A percentile compares a stretch with the other conserved stretches of the same genome.
These are phyloP conservation scores for Pseudoips prasinana DNA, from an alignment of 2,888 invertebrate genomes.

Conservation along the genomic window DNA sequence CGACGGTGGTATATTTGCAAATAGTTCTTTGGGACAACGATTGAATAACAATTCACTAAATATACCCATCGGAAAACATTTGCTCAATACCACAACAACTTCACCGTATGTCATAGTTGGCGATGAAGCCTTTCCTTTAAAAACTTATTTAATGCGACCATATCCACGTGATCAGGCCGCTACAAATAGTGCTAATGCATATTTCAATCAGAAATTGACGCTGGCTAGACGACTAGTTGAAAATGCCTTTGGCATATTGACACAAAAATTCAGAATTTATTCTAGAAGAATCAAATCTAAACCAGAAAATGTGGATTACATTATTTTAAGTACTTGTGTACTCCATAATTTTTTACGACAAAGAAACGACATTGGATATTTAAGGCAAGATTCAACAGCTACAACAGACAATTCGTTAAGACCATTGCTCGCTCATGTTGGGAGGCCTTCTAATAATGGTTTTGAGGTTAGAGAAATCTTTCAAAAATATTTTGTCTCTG, in stretches of 20 bases:
- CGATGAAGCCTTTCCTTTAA: neutral
- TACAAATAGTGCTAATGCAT: neutral
- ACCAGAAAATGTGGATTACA: neutral
- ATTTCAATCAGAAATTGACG: neutral
- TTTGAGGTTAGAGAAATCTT: slow-evolving; percentile 9
- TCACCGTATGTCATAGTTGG: neutral
- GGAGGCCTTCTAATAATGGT: slow-evolving; percentile 12
- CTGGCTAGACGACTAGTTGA: neutral
- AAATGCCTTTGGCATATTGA: neutral
- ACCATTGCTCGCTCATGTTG: slow-evolving; percentile 13
- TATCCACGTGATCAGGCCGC: neutral
- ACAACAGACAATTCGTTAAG: slow-evolving; percentile 10
- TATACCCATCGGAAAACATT: neutral
- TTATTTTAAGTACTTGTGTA: neutral
- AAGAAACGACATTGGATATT: slow-evolving; percentile 11
- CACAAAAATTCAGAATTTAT: neutral
- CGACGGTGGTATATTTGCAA: slow-evolving; percentile 26
- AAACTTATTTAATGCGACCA: neutral
- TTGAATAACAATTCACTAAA: slow-evolving; percentile 6
- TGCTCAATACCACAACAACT: neutral
- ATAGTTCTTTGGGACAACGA: neutral
- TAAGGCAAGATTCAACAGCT: neutral
- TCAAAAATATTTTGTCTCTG: slow-evolving; percentile 7
- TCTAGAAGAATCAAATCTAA: neutral
- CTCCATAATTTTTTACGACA: neutral